Base-by-base conservation (phyloP, 2,797 vertebrate genomes). In the Scyliorhinus canicula region DNA sequence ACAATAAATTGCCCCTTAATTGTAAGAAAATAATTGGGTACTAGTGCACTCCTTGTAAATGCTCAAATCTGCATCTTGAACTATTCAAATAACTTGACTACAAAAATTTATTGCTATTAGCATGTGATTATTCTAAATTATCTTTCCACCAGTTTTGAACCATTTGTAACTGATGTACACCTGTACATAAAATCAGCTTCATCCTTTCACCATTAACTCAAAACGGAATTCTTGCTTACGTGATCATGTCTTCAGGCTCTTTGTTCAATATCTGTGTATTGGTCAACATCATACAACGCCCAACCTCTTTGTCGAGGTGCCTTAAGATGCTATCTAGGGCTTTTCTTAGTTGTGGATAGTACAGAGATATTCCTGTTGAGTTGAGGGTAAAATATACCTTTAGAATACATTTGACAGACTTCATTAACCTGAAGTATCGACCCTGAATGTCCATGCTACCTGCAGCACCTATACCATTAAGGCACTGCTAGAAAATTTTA, bases 191-290 rank as follows among this genome's bases (percentile, higher is more conserved):
- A 91, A 65, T 57, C 44, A 74, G 31, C 67, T 28, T 7, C 50
- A 55, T 50, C 28, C 26, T 71, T 52, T 69, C 67, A 94, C 26
- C 28, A 55, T 71, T 35, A 52, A 71, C 28, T 55, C 31, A 40
- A 60, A 90, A 90, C 67, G 35, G 26, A 93, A 50, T 44, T 52
- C 44, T 28, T 19, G 71, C 99, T 96, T 97, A 99, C 99, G 99
- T 99, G 97, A 99, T 99, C 99, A 99, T 99, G 97, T 99, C 99
- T 96, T 99, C 99, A 0, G 99, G 99, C 95, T 99, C 99, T 97
- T 99, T 99, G 97, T 99, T 99, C 95, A 99, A 97, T 98, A 99
- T 99, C 97, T 99, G 99, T 95, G 98, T 98, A 0, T 99, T 99
- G 95, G 99, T 99, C 95, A 99, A 97, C 99, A 99, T 99, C 99